These are phyloP conservation scores for Leptinotarsa lineolata DNA, from an alignment of 1,140 invertebrate genomes.

Conservation along the genomic window DNA sequence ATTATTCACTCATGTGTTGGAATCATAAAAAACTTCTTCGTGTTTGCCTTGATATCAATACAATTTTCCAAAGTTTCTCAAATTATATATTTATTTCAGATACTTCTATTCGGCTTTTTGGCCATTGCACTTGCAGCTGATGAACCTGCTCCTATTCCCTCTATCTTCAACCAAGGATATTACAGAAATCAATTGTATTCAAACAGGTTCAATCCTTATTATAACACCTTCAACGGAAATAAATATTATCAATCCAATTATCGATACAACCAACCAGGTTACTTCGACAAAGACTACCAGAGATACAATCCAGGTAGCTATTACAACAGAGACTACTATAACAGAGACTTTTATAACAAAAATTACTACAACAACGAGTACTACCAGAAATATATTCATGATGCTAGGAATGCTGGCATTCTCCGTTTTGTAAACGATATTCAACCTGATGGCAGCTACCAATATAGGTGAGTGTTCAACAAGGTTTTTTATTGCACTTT, in stretches of 20 bases:
- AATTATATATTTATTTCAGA: conserved; percentile 1
- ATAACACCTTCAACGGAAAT: background rate
- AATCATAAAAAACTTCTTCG: background rate
- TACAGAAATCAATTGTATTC: background rate
- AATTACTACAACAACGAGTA: background rate
- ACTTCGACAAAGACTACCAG: conserved; percentile 8
- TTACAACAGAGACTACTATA: background rate
- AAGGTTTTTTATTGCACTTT: too few species aligned
- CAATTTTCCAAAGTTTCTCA: background rate
- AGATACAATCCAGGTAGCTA: background rate
- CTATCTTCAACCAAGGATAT: background rate
- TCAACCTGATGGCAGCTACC: conserved; percentile 27
- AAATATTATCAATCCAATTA: background rate
- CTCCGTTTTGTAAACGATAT: conserved; percentile 19
- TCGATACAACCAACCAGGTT: background rate
- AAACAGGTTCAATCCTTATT: background rate
- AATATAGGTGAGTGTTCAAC: conserved; percentile 16
- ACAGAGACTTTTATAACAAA: background rate
- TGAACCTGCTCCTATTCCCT: background rate
- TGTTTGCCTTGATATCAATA: background rate
- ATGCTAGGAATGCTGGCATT: conserved; percentile 19
- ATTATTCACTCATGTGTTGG: background rate
- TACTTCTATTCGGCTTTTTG: background rate
- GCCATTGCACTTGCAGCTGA: conserved; percentile 2
- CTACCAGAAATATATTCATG: conserved; percentile 13